Evolutionary conservation across 2,113 vertebrate species (phyloP).

Genomic region (Orcinus orca): DNA sequence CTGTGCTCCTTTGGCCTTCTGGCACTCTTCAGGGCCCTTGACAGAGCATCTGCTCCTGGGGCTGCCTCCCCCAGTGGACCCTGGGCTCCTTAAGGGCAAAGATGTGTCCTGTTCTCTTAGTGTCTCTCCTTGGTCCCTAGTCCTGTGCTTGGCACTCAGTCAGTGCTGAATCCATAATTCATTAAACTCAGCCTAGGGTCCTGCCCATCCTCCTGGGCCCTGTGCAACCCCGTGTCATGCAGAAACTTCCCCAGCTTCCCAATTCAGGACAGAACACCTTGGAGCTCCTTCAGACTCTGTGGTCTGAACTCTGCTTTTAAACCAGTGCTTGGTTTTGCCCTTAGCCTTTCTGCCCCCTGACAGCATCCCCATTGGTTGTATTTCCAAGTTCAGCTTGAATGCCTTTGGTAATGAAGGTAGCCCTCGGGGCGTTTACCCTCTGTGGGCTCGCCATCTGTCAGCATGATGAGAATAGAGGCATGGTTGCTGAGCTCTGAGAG

Average conservation of each 20-base stretch:
- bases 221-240: background rate
- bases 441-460: slow-evolving; percentile 95
- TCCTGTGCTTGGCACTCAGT: background rate
- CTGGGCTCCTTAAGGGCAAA: background rate
- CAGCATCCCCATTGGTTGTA: background rate
- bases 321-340: background rate
- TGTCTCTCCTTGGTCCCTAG: background rate
- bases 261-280: background rate
- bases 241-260: background rate
- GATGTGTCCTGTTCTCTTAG: background rate
- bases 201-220: background rate
- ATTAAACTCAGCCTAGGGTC: background rate
- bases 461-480: slow-evolving; percentile 91
- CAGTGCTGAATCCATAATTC: background rate
- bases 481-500: slow-evolving; percentile 80
- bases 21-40: background rate
- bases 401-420: background rate
- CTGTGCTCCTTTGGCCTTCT: background rate
- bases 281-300: background rate
- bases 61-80: background rate
- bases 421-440: slow-evolving; percentile 80
- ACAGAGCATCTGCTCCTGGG: background rate
- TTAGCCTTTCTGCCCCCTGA: background rate
- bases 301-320: background rate
- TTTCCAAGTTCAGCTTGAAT: background rate